These are phyloP conservation scores for Paracyclopina nana DNA, from an alignment of 1,140 invertebrate species.

Conservation along the genomic window DNA sequence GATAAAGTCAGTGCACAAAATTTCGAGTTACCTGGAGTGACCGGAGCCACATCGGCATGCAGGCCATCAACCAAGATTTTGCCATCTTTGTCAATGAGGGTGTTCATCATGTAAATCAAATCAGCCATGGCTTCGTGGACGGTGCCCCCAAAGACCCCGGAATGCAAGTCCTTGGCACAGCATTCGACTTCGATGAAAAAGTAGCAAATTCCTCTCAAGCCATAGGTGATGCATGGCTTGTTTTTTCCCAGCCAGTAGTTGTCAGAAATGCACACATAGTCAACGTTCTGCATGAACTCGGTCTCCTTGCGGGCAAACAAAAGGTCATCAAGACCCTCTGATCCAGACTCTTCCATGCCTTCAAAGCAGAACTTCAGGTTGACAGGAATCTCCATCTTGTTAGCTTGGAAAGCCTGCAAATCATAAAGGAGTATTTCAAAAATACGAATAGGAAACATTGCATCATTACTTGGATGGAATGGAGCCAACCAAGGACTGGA, in stretches of 20 bases:
- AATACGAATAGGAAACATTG: too few relatives aligned
- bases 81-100: slow-evolving; percentile 60
- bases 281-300: slow-evolving; percentile 55
- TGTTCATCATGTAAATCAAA: slow-evolving; percentile 57
- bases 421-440: too few relatives aligned
- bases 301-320: slow-evolving; percentile 46
- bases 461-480: too few relatives aligned
- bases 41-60: slow-evolving; percentile 47
- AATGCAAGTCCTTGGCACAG: slow-evolving; percentile 78
- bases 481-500: slow-evolving; percentile 65
- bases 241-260: slow-evolving; percentile 96
- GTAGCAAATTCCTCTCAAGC: slow-evolving; percentile 78
- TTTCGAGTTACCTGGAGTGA: slow-evolving; percentile 52
- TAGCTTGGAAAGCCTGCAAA: slow-evolving; percentile 62
- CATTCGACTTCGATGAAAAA: slow-evolving; percentile 76
- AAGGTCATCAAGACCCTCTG: slow-evolving; percentile 76
- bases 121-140: slow-evolving; percentile 58
- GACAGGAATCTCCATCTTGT: slow-evolving; percentile 50
- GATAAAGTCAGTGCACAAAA: slow-evolving; percentile 51
- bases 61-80: slow-evolving; percentile 60
- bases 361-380: slow-evolving; percentile 48
- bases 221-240: slow-evolving; percentile 93
- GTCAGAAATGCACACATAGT: slow-evolving; percentile 93
- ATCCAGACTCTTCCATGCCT: slow-evolving; percentile 88
- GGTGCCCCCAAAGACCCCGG: slow-evolving; percentile 79